Evolutionary conservation across 1,140 invertebrate species (phyloP).

Genomic region (Drosophila ficusphila): DNA sequence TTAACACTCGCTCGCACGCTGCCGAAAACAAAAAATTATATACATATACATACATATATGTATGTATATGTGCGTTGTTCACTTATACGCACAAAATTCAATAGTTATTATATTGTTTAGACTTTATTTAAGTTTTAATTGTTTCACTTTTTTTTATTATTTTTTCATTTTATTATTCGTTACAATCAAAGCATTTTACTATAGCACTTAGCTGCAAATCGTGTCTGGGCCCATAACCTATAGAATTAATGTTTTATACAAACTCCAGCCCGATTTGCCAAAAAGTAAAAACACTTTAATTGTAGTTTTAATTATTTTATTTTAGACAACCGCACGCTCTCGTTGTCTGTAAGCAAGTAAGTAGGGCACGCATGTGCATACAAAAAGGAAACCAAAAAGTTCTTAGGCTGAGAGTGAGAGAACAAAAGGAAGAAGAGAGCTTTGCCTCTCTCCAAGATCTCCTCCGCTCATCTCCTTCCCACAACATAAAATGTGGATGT

Average conservation of each 20-base stretch:
- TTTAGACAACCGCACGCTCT: conserved; percentile 11
- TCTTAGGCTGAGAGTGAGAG: no score
- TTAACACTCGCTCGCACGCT: conserved; percentile 5
- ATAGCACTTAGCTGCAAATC: no score
- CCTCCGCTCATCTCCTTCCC: no score
- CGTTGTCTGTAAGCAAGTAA: conserved; percentile 8
- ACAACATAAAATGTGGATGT: background rate
- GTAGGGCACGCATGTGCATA: no score
- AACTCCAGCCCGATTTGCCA: conserved; percentile 15
- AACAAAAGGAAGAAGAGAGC: no score
- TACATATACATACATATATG: background rate
- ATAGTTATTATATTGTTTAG: background rate
- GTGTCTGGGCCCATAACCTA: background rate
- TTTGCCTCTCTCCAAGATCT: no score
- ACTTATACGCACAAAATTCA: background rate
- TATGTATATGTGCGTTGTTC: background rate
- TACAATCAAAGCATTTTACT: no score
- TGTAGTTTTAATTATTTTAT: conserved; percentile 12
- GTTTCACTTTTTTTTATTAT: background rate
- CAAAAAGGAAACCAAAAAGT: no score
- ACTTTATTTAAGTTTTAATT: background rate
- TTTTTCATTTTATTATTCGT: no score
- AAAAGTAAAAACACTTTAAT: conserved; percentile 15
- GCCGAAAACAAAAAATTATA: no score
- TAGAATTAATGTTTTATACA: background rate